Evolutionary conservation across 2,888 invertebrate genomes (phyloP), one percentile per base, ranked within the genome.

Genomic region (Dascillus cervinus): DNA sequence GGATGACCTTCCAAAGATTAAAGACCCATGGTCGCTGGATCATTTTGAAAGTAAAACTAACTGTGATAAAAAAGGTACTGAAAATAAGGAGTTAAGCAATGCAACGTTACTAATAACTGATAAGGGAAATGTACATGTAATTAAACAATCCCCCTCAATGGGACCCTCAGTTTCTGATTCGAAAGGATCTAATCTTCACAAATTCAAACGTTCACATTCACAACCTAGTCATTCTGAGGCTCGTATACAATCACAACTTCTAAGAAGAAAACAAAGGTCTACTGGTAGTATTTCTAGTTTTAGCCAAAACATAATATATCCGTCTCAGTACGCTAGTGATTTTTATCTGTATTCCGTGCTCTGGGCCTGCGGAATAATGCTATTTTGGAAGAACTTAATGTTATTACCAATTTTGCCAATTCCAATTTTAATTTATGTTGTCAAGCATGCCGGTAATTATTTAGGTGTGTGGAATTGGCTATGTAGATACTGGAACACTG

Each of bases 321-420:
- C 71, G 31, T 58, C 58, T 19, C 62, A 62, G 34, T 72, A 76
- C 36, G 76, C 75, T 43, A 81, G 82, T 41, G 77, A 77, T 9
- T 67, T 76, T 21, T 88, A 84, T 53, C 78, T 88, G 51, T 86
- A 82, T 52, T 72, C 79, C 3, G 64, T 91, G 6, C 70, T 90
- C 45, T 90, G 88, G 70, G 83, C 82, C 2, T 89, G 91, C 49
- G 66, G 82, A 4, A 75, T 83, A 29, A 88, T 91, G 67, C 71
- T 90, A 14, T 70, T 92, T 9, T 92, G 90, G 82, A 84, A 85
- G 50, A 81, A 91, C 53, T 74, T 84, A 29, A 88, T 90, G 84
- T 66, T 89, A 34, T 64, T 88, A 42, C 78, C 83, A 4, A 71
- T 91, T 12, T 69, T 88, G 29, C 72, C 84, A 1, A 71, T 92